Conservation (phyloP, 2,888 invertebrate species). For the Archips crataeganus region DNA sequence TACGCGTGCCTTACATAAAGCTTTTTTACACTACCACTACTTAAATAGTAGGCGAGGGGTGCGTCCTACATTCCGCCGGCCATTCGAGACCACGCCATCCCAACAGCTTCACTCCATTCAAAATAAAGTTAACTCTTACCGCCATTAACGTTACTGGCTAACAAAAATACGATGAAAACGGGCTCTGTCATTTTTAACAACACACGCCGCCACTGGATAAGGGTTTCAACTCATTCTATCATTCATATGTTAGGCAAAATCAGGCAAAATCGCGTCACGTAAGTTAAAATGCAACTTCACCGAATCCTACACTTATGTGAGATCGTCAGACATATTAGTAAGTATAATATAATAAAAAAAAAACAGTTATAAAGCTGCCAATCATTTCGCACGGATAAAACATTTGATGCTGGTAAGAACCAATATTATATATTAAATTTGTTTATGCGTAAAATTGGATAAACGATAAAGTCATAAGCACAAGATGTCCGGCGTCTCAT, state of each 20-base stretch:
- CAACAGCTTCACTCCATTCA: constrained; percentile 3
- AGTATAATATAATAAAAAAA: constrained; percentile 27
- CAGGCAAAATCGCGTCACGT: constrained; percentile 4
- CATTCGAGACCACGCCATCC: constrained; percentile 6
- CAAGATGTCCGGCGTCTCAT: background rate
- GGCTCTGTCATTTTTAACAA: constrained; percentile 31
- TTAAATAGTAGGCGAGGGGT: constrained; percentile 78
- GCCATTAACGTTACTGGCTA: constrained; percentile 10
- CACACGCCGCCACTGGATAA: constrained; percentile 7
- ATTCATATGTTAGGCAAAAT: background rate
- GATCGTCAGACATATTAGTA: constrained; percentile 33
- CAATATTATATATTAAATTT: constrained; percentile 7
- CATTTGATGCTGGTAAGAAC: constrained; percentile 16
- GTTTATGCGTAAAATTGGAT: background rate
- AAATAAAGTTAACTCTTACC: constrained; percentile 13
- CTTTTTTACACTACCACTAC: constrained; percentile 66
- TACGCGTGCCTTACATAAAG: constrained; percentile 68
- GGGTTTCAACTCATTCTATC: background rate
- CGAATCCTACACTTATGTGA: constrained; percentile 26
- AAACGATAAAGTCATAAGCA: background rate
- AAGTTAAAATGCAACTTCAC: constrained; percentile 1
- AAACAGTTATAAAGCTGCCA: constrained; percentile 36
- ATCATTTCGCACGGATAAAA: constrained; percentile 20
- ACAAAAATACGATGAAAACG: background rate
- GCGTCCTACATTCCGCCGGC: constrained; percentile 68